These are phyloP conservation scores for Ypsolopha sequella DNA, from an alignment of 2,888 invertebrate species.

Conservation along the genomic window DNA sequence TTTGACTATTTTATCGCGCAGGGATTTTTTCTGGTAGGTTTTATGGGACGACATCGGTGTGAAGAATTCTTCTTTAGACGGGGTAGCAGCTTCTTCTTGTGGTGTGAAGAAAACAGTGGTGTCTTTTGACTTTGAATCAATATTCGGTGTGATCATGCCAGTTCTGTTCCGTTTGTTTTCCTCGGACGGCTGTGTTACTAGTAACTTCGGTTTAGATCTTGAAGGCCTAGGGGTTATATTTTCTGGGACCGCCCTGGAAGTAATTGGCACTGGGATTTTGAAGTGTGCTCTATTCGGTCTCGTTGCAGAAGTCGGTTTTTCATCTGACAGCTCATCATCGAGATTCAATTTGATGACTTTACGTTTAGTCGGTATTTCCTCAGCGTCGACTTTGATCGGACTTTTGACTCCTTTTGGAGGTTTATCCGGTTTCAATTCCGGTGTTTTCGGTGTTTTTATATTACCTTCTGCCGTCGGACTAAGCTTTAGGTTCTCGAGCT, in stretches of 20 bases:
- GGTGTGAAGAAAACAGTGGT: conserved; percentile 34
- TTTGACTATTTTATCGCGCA: conserved; percentile 36
- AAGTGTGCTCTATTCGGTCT: conserved; percentile 20
- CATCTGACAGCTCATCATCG: conserved; percentile 23
- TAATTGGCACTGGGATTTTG: conserved; percentile 43
- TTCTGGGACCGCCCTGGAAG: conserved; percentile 30
- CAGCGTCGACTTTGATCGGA: conserved; percentile 29
- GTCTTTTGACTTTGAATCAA: not conserved
- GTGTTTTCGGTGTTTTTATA: conserved; percentile 25
- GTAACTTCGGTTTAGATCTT: conserved; percentile 19
- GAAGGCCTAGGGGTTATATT: conserved; percentile 32
- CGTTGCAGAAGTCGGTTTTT: not conserved
- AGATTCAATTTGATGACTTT: conserved; percentile 40
- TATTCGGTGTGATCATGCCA: not conserved
- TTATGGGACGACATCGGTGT: conserved; percentile 41
- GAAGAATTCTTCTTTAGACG: conserved; percentile 36
- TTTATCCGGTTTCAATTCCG: conserved; percentile 21
- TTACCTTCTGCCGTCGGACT: conserved; percentile 17
- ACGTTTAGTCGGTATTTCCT: conserved; percentile 38
- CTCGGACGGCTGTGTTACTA: conserved; percentile 16
- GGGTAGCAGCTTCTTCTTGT: conserved; percentile 13
- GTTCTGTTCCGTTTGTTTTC: conserved; percentile 16
- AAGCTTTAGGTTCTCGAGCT: conserved; percentile 27
- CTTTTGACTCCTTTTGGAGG: conserved; percentile 16
- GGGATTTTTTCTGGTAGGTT: conserved; percentile 31